Conservation (phyloP, 2,797 vertebrate species). For the Okamejei kenojei region DNA sequence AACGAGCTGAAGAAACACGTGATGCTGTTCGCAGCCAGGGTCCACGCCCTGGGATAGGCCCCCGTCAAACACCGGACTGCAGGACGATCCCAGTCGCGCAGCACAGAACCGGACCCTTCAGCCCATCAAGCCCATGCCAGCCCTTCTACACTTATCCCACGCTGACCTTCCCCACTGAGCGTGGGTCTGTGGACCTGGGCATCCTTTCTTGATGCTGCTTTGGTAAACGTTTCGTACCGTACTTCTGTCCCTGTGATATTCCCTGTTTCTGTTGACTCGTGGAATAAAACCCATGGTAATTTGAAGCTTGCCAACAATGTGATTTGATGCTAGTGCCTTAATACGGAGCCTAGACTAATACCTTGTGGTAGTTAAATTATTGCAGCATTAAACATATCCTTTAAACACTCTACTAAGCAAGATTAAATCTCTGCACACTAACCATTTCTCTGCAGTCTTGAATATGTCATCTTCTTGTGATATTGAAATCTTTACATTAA, state of each 20-base stretch:
- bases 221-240: too few species aligned
- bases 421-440: not conserved
- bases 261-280: not conserved
- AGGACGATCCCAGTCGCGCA: not conserved
- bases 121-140: too few species aligned
- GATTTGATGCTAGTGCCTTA: not conserved
- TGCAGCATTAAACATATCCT: not conserved
- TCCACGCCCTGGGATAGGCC: slow-evolving; percentile 51
- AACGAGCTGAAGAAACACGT: slow-evolving; percentile 59
- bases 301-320: not conserved
- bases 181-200: too few species aligned
- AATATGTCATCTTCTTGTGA: not conserved
- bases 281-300: not conserved
- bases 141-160: not conserved
- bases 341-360: not conserved
- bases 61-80: not conserved
- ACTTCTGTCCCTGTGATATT: not conserved
- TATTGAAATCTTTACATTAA: not conserved
- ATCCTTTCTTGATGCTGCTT: too few species aligned
- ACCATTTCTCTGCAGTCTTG: not conserved
- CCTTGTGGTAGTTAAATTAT: not conserved
- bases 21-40: slow-evolving; percentile 56
- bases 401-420: not conserved
- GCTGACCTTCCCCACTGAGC: too few species aligned
- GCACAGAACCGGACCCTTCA: not conserved